These are phyloP conservation scores for Smutsia gigantea DNA, from an alignment of 2,797 vertebrate genomes.

Conservation along the genomic window DNA sequence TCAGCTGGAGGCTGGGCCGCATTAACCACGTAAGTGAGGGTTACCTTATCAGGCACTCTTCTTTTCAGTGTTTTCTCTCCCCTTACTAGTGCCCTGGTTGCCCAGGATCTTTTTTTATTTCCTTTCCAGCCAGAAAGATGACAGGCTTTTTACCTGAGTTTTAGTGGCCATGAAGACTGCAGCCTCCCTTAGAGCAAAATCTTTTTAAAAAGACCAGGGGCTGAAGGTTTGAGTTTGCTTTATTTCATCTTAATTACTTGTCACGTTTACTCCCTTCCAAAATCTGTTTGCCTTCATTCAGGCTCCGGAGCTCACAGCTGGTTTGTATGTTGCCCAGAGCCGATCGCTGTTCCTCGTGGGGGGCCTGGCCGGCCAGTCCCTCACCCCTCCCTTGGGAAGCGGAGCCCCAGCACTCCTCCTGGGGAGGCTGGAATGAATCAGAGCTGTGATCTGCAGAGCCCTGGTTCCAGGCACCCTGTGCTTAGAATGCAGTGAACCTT, in stretches of 20 bases:
- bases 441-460: not conserved
- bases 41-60: not conserved
- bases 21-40: not conserved
- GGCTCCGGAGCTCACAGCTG: not conserved
- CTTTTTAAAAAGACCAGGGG: not conserved
- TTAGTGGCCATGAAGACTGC: not conserved
- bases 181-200: not conserved
- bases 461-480: not conserved
- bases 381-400: not conserved
- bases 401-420: not conserved
- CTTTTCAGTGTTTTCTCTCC: not conserved
- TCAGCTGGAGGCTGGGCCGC: not conserved
- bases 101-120: not conserved
- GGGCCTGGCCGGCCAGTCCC: not conserved
- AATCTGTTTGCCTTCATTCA: not conserved
- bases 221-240: not conserved
- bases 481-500: not conserved
- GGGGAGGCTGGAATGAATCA: not conserved
- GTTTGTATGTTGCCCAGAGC: not conserved
- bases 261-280: not conserved
- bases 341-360: not conserved
- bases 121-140: not conserved
- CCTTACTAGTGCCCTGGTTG: not conserved
- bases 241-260: not conserved
- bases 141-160: not conserved